Evolutionary conservation across 2,888 invertebrate species (phyloP).

Genomic region (Tenthredo mesomela): DNA sequence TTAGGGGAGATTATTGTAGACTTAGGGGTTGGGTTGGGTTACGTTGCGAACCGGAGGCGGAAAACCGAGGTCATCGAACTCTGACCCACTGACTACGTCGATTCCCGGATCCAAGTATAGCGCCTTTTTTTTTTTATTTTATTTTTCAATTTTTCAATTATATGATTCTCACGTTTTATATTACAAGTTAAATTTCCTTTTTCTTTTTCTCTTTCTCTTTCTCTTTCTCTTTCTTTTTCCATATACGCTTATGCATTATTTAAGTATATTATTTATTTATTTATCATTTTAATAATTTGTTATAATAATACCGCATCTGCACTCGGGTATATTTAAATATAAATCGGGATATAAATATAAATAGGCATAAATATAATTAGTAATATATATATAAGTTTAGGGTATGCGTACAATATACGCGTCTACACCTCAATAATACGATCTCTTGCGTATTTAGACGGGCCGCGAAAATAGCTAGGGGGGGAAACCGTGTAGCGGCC

Average conservation of each 20-base stretch:
- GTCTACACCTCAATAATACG: neutral
- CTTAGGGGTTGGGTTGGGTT: conserved; percentile 5
- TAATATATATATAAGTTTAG: conserved; percentile 5
- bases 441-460: conserved; percentile 1
- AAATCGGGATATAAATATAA: no score
- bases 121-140: conserved; percentile 8
- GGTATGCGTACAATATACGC: neutral
- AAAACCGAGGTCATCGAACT: conserved; percentile 72
- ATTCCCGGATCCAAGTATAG: neutral
- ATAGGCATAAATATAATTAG: no score
- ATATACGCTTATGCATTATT: no score
- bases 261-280: no score
- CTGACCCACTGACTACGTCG: conserved; percentile 70
- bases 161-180: neutral
- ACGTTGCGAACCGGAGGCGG: conserved; percentile 56
- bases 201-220: no score
- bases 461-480: conserved; percentile 69
- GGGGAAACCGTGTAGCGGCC: conserved; percentile 60
- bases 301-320: no score
- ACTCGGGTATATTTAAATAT: no score
- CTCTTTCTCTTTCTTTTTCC: no score
- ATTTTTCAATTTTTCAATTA: neutral
- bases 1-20: conserved; percentile 31
- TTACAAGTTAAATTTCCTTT: no score
- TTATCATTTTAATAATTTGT: no score